Evolutionary conservation across 2,888 invertebrate species (phyloP).

Genomic region (Tenthredo notha): DNA sequence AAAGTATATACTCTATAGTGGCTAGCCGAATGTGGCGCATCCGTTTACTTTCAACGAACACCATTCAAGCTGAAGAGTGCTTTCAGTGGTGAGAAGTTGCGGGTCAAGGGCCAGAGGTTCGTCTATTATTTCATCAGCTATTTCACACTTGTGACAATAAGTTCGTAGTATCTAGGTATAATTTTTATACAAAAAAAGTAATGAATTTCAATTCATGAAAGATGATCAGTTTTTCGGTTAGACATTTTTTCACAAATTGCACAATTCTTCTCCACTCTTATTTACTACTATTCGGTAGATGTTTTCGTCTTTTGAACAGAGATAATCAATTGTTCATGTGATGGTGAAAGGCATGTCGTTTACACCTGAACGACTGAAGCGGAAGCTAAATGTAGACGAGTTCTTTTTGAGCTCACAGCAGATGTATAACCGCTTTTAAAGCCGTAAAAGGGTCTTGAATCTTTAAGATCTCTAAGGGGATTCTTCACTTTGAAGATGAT

Average conservation of each 20-base stretch:
- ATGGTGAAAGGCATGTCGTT: slow-evolving; percentile 1
- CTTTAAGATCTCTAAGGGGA: slow-evolving; percentile 46
- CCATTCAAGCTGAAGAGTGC: slow-evolving; percentile 21
- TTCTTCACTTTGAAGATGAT: slow-evolving; percentile 47
- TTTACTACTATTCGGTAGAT: background rate
- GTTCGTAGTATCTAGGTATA: background rate
- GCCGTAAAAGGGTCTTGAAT: slow-evolving; percentile 51
- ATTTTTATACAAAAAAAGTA: background rate
- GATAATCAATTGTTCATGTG: background rate
- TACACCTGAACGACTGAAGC: slow-evolving; percentile 7
- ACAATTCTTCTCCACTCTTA: background rate
- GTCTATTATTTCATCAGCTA: slow-evolving; percentile 16
- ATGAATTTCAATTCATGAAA: background rate
- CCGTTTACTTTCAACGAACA: slow-evolving; percentile 25
- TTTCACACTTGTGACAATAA: background rate
- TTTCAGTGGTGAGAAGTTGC: slow-evolving; percentile 21
- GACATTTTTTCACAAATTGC: background rate
- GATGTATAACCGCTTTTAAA: slow-evolving; percentile 50
- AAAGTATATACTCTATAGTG: background rate
- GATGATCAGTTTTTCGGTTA: background rate
- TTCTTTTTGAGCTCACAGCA: slow-evolving; percentile 41
- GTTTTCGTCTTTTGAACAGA: background rate
- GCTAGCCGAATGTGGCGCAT: slow-evolving; percentile 22
- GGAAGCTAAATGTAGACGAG: slow-evolving; percentile 41
- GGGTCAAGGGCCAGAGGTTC: slow-evolving; percentile 12